phyloP scores from a whole-genome alignment of 2,113 vertebrate genomes.

The Romanogobio albipinnatus region DNA sequence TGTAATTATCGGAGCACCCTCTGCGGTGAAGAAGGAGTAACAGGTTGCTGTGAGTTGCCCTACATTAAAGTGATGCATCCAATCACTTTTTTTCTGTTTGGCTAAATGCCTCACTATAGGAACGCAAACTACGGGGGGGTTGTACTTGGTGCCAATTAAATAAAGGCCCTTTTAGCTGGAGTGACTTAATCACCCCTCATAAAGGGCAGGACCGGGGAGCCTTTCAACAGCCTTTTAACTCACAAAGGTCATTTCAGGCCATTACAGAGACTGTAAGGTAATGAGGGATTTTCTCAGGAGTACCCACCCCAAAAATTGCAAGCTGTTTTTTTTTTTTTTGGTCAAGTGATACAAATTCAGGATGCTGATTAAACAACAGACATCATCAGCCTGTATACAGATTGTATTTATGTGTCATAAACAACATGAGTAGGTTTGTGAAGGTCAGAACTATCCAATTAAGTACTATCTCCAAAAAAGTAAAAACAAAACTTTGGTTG shows the following conservation, averaged over 20 bases:
- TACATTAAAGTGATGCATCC: slow-evolving; percentile 35
- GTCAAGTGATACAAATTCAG: neutral
- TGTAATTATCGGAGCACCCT: slow-evolving; percentile 37
- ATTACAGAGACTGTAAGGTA: slow-evolving; percentile 35
- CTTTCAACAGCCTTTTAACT: slow-evolving; percentile 50
- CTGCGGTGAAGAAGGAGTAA: slow-evolving; percentile 28
- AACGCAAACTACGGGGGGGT: slow-evolving; percentile 40
- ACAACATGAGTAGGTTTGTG: neutral
- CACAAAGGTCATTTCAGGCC: slow-evolving; percentile 53
- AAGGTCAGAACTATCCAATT: neutral
- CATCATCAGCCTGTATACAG: neutral
- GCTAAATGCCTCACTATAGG: slow-evolving; percentile 51
- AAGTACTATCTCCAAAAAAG: too few relatives aligned
- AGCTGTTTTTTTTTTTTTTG: slow-evolving; percentile 18
- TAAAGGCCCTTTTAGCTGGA: slow-evolving; percentile 36
- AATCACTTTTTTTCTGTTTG: slow-evolving; percentile 20
- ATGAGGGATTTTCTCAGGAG: slow-evolving; percentile 46
- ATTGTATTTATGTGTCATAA: neutral
- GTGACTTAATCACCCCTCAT: slow-evolving; percentile 55
- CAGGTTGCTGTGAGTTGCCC: slow-evolving; percentile 25
- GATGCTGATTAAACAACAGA: neutral
- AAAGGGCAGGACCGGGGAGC: slow-evolving; percentile 53
- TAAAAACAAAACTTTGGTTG: too few relatives aligned
- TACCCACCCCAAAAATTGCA: slow-evolving; percentile 1
- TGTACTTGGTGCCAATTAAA: slow-evolving; percentile 55